Conservation (phyloP, 2,888 invertebrate species). For the Spialia ferax region DNA sequence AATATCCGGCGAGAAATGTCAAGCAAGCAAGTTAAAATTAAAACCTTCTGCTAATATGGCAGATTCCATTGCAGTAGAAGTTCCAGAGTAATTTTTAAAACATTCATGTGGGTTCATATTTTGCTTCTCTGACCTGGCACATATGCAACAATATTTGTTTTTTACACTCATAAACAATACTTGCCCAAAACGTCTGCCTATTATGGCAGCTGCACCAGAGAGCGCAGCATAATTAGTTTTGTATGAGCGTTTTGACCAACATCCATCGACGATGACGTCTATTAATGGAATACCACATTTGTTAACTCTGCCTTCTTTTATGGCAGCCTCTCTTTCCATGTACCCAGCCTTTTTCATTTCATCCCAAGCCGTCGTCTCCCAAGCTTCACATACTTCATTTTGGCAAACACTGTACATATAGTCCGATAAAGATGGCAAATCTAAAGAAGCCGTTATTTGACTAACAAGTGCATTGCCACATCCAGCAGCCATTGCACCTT, state of each 20-base stretch:
- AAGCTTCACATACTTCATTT: constrained; percentile 1
- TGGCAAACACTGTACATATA: not conserved
- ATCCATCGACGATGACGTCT: not conserved
- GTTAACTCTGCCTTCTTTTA: not conserved
- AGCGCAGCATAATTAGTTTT: not conserved
- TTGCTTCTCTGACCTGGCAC: not conserved
- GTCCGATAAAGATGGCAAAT: no score
- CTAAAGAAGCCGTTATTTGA: no score
- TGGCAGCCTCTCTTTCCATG: constrained; percentile 1
- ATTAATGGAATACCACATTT: not conserved
- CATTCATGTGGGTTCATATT: not conserved
- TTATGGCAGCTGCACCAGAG: not conserved
- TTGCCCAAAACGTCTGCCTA: constrained; percentile 24
- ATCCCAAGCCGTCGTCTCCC: constrained; percentile 3
- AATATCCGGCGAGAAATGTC: no score
- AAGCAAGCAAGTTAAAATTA: no score
- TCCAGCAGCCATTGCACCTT: no score
- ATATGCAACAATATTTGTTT: constrained; percentile 20
- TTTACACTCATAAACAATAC: constrained; percentile 6
- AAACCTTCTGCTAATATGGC: no score
- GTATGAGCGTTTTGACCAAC: constrained; percentile 4
- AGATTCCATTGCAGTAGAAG: not conserved
- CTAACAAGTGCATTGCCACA: no score
- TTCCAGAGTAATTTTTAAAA: not conserved
- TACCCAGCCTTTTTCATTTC: not conserved